Evolutionary conservation across 2,888 invertebrate species (phyloP), one percentile per base, ranked within the genome.

Genomic region (Cosmia trapezina): DNA sequence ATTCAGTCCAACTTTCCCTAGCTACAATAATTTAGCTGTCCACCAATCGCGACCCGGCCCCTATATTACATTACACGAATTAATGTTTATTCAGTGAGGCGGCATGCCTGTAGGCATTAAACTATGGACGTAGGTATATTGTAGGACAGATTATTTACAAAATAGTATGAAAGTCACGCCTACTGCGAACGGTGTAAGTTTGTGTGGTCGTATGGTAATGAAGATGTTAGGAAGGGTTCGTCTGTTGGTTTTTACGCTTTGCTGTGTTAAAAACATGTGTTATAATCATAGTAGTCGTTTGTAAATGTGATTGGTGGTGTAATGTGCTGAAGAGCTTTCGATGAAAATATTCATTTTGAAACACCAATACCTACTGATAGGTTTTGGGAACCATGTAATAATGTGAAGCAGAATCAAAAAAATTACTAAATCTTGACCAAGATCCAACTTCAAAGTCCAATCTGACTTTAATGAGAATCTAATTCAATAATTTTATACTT

Each of bases 141-240:
- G 78, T 83, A 86, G 80, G 83, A 87, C 85, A 85, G 84, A 89
- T 84, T 81, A 83, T 88, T 83, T 75, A 81, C 81, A 87, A 89
- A 89, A 88, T 86, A 88, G 80, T 88, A 85, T 83, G 76, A 76
- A 80, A 74, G 87, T 73, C 81, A 86, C 89, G 89, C 89, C 88
- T 80, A 81, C 81, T 70, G 69, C 70, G 68, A 67, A 66, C 70
- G 67, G 68, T 53, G 64, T 12, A 65, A 61, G 75, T 85, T 78
- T 86, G 89, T 89, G 87, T 89, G 90, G 89, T 85, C 87, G 83
- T 86, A 87, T 89, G 83, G 61, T 86, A 87, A 89, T 84, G 72
- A 82, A 77, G 73, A 71, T 60, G 59, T 45, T 43, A 33, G 28
- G 17, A 49, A 56, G 17, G 65, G 37, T 45, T 69, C 33, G n/a